These are phyloP conservation scores for Patella ulyssiponensis DNA, from an alignment of 2,888 invertebrate species.

Conservation along the genomic window DNA sequence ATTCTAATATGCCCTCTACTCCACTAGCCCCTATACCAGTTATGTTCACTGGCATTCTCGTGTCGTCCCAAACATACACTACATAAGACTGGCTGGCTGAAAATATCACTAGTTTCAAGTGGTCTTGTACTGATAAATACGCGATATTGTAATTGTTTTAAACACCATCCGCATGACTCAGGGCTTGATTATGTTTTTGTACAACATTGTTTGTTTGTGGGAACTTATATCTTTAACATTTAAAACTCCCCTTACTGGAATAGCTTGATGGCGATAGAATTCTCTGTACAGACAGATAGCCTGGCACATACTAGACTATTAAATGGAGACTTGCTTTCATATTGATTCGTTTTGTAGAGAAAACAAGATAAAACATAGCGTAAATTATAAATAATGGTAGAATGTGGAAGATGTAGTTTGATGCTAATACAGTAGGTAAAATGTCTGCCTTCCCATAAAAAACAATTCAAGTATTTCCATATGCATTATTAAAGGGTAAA, in stretches of 20 bases:
- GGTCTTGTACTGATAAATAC: not conserved
- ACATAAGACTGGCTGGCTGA: too few relatives aligned
- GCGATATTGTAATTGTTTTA: constrained; percentile 5
- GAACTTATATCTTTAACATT: constrained; percentile 6
- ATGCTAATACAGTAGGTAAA: too few relatives aligned
- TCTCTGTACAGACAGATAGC: not conserved
- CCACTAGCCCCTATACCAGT: not conserved
- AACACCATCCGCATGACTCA: constrained; percentile 7
- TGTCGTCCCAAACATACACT: not conserved
- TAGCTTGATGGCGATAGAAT: not conserved
- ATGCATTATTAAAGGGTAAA: too few relatives aligned
- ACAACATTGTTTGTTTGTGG: not conserved
- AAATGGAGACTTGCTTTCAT: too few relatives aligned
- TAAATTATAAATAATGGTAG: too few relatives aligned
- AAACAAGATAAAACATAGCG: too few relatives aligned
- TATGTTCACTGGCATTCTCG: not conserved
- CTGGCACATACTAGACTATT: not conserved
- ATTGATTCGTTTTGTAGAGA: too few relatives aligned
- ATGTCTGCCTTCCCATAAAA: too few relatives aligned
- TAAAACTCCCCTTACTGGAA: not conserved
- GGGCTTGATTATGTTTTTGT: not conserved
- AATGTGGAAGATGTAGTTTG: too few relatives aligned
- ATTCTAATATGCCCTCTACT: constrained; percentile 3
- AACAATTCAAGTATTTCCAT: too few relatives aligned
- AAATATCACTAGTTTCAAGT: not conserved